These are phyloP conservation scores for Drosophila niveifrons DNA, from an alignment of 2,888 invertebrate species.

Conservation along the genomic window DNA sequence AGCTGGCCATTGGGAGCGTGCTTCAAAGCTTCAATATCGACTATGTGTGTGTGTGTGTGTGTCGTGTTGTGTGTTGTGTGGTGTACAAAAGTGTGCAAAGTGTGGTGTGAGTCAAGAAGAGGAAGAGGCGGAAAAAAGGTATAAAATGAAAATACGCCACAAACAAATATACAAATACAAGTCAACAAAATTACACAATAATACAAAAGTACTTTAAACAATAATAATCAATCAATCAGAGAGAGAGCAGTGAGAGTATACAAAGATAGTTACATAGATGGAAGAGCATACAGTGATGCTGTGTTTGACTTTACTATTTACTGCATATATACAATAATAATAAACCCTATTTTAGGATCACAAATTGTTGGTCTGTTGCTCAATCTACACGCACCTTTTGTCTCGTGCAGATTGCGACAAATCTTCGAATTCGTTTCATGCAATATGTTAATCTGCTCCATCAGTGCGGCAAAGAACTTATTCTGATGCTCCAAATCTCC, in stretches of 20 bases:
- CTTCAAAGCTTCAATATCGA: conserved; percentile 88
- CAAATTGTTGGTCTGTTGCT: neutral
- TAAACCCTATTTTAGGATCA: neutral
- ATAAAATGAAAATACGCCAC: conserved; percentile 60
- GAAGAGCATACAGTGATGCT: conserved; percentile 24
- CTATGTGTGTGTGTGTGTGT: conserved; percentile 75
- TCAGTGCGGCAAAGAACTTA: conserved; percentile 86
- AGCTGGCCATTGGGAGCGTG: conserved; percentile 86
- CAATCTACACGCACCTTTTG: conserved; percentile 87
- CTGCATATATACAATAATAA: neutral
- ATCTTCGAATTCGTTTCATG: conserved; percentile 91
- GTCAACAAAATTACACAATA: conserved; percentile 20
- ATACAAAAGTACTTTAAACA: conserved; percentile 36
- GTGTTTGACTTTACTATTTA: conserved; percentile 25
- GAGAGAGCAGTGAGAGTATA: conserved; percentile 47
- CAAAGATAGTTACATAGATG: conserved; percentile 30
- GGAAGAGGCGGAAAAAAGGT: conserved; percentile 50
- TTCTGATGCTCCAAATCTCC: conserved; percentile 83
- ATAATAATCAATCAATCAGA: conserved; percentile 4
- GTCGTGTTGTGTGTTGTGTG: conserved; percentile 6
- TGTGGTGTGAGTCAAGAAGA: conserved; percentile 41
- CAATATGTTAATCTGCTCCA: conserved; percentile 90
- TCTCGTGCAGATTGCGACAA: conserved; percentile 90
- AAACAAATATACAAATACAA: conserved; percentile 24
- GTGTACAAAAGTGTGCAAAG: conserved; percentile 54